Evolutionary conservation across 2,888 invertebrate genomes (phyloP).

Genomic region (Scotopteryx bipunctaria): DNA sequence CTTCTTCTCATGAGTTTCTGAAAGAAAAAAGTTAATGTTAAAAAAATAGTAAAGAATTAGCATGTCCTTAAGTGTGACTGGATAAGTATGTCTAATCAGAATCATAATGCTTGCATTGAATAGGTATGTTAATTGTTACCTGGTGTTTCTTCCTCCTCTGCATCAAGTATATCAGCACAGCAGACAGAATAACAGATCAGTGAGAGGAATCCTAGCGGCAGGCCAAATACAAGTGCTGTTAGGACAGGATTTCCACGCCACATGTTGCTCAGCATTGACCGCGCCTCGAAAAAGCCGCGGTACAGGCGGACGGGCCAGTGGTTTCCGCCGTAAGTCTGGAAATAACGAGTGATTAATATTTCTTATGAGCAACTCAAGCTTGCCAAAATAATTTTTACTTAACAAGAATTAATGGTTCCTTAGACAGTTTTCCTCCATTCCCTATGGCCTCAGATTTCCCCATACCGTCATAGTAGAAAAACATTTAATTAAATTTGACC

Average conservation of each 20-base stretch:
- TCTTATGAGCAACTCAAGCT: too few species aligned
- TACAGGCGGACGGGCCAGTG: constrained; percentile 89
- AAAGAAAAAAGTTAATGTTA: constrained; percentile 47
- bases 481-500: too few species aligned
- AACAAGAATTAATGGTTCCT: too few species aligned
- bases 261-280: constrained; percentile 91
- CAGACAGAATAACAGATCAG: constrained; percentile 98
- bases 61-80: too few species aligned
- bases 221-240: constrained; percentile 95
- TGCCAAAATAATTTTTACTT: too few species aligned
- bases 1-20: constrained; percentile 80
- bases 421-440: too few species aligned
- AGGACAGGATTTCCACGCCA: constrained; percentile 97
- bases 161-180: constrained; percentile 97
- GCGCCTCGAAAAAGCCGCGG: constrained; percentile 92
- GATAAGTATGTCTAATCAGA: too few species aligned
- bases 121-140: too few species aligned
- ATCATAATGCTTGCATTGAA: too few species aligned
- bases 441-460: too few species aligned
- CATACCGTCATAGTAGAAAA: too few species aligned
- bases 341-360: constrained; percentile 32
- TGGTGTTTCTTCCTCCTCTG: constrained; percentile 88
- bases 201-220: constrained; percentile 96
- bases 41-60: too few species aligned
- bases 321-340: constrained; percentile 93